These are phyloP conservation scores for Thryonomys swinderianus DNA, from an alignment of 2,113 vertebrate genomes.

Conservation along the genomic window DNA sequence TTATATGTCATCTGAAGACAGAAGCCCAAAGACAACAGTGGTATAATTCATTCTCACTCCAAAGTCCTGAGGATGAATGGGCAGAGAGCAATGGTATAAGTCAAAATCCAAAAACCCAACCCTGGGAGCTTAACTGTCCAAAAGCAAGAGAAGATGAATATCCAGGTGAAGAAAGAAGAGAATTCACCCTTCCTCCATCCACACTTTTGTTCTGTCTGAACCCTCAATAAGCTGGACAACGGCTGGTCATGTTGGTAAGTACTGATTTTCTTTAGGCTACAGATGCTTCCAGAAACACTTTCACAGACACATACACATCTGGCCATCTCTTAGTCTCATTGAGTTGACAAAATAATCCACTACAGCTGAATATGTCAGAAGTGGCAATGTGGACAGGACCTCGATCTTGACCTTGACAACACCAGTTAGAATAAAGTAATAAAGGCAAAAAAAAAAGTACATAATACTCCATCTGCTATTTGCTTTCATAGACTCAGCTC, in stretches of 20 bases:
- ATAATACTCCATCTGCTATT: neutral
- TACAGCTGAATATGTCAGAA: neutral
- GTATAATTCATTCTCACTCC: neutral
- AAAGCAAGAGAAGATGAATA: neutral
- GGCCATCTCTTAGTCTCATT: neutral
- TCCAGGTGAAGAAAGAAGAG: neutral
- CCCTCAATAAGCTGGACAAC: neutral
- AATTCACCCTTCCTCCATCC: neutral
- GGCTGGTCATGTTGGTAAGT: no score
- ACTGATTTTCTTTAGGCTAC: neutral
- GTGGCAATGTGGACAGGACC: no score
- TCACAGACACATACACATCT: neutral
- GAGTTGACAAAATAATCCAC: neutral
- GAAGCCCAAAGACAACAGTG: neutral
- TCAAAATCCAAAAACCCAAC: neutral
- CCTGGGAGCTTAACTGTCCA: neutral
- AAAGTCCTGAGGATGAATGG: neutral
- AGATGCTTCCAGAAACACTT: neutral
- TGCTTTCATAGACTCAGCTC: neutral
- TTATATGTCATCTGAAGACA: neutral
- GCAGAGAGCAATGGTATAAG: neutral
- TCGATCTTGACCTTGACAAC: neutral
- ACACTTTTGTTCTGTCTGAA: neutral
- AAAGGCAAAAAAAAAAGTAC: neutral
- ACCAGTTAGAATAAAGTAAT: rapidly evolving